These are phyloP conservation scores for Sesia apiformis DNA, from an alignment of 2,888 invertebrate genomes.

Conservation along the genomic window DNA sequence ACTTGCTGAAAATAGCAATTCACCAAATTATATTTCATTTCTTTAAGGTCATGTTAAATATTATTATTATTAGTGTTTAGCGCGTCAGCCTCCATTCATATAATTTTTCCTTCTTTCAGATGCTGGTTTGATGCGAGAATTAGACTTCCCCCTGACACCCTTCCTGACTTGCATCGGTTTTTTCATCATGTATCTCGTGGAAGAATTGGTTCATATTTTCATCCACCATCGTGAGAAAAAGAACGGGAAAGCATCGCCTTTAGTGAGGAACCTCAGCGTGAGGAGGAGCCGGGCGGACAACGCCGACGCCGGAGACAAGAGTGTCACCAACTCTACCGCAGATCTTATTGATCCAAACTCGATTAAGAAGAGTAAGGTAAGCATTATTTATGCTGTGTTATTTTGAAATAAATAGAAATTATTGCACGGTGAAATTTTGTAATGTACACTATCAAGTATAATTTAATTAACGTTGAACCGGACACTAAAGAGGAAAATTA, in stretches of 20 bases:
- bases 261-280: slow-evolving; percentile 60
- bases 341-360: slow-evolving; percentile 50
- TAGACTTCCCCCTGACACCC: slow-evolving; percentile 79
- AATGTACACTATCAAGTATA: too few species aligned
- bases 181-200: slow-evolving; percentile 85
- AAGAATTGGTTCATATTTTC: slow-evolving; percentile 83
- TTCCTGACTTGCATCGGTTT: slow-evolving; percentile 84
- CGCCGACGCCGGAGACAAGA: slow-evolving; percentile 30
- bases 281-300: slow-evolving; percentile 36
- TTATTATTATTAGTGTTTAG: too few species aligned
- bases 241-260: slow-evolving; percentile 32
- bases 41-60: too few species aligned
- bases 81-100: too few species aligned
- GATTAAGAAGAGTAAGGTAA: slow-evolving; percentile 30
- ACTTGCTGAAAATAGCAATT: too few species aligned
- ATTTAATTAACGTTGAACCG: too few species aligned
- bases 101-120: slow-evolving; percentile 23
- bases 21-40: too few species aligned
- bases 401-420: too few species aligned
- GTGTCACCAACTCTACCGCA: slow-evolving; percentile 56
- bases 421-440: too few species aligned
- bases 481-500: too few species aligned
- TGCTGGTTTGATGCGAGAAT: slow-evolving; percentile 49
- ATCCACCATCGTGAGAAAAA: slow-evolving; percentile 69
- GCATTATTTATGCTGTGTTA: too few species aligned